Evolutionary conservation across 2,113 vertebrate genomes (phyloP).

Genomic region (Puffinus mauretanicus): DNA sequence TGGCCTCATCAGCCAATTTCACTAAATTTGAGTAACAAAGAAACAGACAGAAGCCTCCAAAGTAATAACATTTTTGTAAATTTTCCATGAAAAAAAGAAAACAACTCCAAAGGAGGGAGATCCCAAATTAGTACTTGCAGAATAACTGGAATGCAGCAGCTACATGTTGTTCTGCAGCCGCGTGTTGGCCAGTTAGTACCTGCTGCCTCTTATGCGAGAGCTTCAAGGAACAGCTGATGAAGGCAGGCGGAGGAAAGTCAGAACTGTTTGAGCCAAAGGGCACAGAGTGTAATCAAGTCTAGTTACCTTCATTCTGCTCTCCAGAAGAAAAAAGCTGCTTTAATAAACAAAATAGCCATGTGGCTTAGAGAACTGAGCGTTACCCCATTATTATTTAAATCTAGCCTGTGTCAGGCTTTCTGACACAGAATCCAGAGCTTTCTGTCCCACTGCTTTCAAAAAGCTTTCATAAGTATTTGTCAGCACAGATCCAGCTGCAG

Average conservation of each 20-base stretch:
- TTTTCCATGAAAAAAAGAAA: not conserved
- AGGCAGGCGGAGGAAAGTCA: not conserved
- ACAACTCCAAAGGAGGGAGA: not conserved
- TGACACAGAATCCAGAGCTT: not conserved
- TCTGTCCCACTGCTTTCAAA: not conserved
- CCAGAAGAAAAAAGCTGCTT: not conserved
- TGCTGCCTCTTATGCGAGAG: not conserved
- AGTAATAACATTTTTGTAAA: not conserved
- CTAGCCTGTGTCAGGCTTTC: not conserved
- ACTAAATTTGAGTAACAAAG: not conserved
- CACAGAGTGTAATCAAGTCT: not conserved
- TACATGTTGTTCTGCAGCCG: not conserved
- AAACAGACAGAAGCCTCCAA: not conserved
- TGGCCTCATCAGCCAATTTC: not conserved
- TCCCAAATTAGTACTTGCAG: not conserved
- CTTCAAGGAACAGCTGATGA: not conserved
- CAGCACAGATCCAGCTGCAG: not conserved
- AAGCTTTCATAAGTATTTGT: not conserved
- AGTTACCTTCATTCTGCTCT: conserved; percentile 4
- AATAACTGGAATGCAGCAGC: not conserved
- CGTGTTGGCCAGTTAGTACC: not conserved
- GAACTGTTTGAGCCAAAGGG: not conserved
- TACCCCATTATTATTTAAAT: conserved; percentile 11
- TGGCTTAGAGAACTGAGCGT: not conserved
- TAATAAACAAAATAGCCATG: conserved; percentile 12